Conservation (phyloP, 2,888 invertebrate species). For the Volucella inanis region DNA sequence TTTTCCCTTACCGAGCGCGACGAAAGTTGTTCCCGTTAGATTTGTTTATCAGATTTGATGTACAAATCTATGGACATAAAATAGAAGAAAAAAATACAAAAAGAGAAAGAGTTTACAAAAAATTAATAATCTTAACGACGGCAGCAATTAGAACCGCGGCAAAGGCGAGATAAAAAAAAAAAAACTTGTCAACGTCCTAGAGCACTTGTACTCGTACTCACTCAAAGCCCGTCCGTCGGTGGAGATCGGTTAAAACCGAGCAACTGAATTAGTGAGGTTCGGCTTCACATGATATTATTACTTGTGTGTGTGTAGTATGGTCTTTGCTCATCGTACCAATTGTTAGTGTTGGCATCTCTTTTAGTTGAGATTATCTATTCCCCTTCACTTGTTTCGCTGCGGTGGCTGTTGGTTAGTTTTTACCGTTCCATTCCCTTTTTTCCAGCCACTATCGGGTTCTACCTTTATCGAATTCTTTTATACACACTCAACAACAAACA, state of each 20-base stretch:
- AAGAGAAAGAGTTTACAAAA: neutral
- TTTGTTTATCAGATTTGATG: neutral
- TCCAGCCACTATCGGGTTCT: neutral
- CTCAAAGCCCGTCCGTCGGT: conserved; percentile 58
- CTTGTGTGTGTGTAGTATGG: conserved; percentile 29
- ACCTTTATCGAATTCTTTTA: neutral
- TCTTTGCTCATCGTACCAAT: conserved; percentile 3
- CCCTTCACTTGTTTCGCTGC: neutral
- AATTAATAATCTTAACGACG: conserved; percentile 25
- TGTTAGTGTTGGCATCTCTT: conserved; percentile 16
- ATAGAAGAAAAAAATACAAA: neutral
- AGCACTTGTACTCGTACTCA: conserved; percentile 68
- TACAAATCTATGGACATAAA: neutral
- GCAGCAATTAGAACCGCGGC: conserved; percentile 48
- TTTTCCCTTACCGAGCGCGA: neutral
- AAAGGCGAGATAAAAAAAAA: conserved; percentile 52
- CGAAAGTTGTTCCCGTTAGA: neutral
- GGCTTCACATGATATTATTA: conserved; percentile 46
- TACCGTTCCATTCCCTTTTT: conserved; percentile 25
- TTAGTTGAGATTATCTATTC: conserved; percentile 1
- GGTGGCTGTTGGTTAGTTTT: neutral
- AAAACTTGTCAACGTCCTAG: conserved; percentile 60
- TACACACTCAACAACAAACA: neutral
- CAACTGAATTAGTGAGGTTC: conserved; percentile 58
- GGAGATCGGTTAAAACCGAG: conserved; percentile 69